phyloP scores from a whole-genome alignment of 2,888 invertebrate genomes.

The Drosophila stalkeri region DNA sequence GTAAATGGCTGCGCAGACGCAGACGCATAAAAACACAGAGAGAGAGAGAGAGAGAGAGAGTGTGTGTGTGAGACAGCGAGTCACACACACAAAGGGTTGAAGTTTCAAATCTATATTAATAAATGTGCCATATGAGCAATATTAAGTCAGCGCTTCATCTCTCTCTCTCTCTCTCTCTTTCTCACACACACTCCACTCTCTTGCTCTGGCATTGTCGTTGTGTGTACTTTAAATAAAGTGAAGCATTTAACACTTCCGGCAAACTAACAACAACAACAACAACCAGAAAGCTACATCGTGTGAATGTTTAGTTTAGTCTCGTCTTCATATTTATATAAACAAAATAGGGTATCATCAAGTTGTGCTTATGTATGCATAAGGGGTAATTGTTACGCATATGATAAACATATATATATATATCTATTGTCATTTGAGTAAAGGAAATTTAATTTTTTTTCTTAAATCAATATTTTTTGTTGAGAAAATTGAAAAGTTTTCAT shows the following conservation, averaged over 20 bases:
- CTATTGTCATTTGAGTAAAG: background rate
- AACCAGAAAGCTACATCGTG: slow-evolving; percentile 58
- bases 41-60: background rate
- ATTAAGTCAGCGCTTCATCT: slow-evolving; percentile 36
- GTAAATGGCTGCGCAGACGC: slow-evolving; percentile 62
- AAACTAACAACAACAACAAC: slow-evolving; percentile 49
- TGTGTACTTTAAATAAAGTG: slow-evolving; percentile 77
- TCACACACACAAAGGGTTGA: slow-evolving; percentile 56
- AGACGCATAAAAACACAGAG: slow-evolving; percentile 16
- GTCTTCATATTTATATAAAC: slow-evolving; percentile 10
- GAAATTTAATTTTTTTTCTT: background rate
- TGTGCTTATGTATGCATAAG: background rate
- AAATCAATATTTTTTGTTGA: background rate
- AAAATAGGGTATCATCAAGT: background rate
- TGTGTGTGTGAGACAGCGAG: background rate
- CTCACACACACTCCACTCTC: slow-evolving; percentile 7
- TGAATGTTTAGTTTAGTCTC: slow-evolving; percentile 67
- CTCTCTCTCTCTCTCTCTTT: slow-evolving; percentile 4
- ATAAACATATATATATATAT: background rate
- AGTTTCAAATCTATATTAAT: slow-evolving; percentile 69
- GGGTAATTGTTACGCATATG: background rate
- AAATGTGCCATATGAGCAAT: slow-evolving; percentile 74
- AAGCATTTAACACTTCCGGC: slow-evolving; percentile 82
- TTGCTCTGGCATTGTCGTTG: slow-evolving; percentile 26
- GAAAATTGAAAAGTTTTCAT: background rate